Percentiles rank a stretch among this genome's conserved stretches.
Conservation (phyloP, 2,888 invertebrate genomes). For the Macrophya alboannulata region DNA sequence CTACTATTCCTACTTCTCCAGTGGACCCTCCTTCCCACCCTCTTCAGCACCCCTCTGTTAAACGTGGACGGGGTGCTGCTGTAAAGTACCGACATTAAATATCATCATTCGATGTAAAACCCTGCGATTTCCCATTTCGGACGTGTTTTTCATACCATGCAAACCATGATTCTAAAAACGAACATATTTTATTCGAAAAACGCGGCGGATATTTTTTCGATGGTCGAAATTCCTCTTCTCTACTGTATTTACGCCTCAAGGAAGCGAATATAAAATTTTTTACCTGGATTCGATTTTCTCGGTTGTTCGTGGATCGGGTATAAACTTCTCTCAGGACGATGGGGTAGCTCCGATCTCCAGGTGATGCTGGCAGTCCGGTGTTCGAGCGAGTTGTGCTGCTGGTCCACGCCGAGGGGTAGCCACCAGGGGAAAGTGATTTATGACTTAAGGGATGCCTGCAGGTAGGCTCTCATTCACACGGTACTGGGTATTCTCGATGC, state of each 20-base stretch:
- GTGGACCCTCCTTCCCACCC: conserved; percentile 63
- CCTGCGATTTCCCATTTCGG: neutral
- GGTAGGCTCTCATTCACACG: conserved; percentile 67
- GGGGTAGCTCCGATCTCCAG: conserved; percentile 66
- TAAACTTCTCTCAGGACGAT: neutral
- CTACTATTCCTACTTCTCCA: conserved; percentile 57
- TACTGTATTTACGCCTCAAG: neutral
- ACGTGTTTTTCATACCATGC: neutral
- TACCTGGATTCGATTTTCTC: conserved; percentile 16
- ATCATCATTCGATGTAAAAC: conserved; percentile 68
- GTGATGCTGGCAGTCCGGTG: conserved; percentile 76
- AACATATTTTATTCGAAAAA: neutral
- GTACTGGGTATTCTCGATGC: conserved; percentile 62
- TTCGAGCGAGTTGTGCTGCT: conserved; percentile 71
- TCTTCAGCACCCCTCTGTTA: conserved; percentile 54
- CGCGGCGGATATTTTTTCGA: neutral
- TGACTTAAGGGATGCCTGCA: conserved; percentile 70
- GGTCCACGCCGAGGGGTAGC: conserved; percentile 72
- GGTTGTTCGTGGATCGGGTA: neutral
- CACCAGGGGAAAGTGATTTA: conserved; percentile 78
- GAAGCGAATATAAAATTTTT: neutral
- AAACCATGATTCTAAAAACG: neutral
- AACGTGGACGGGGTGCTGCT: conserved; percentile 58
- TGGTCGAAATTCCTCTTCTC: neutral
- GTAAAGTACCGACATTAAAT: conserved; percentile 72